phyloP scores from a whole-genome alignment of 2,888 invertebrate species.

The Hypomecis punctinalis region DNA sequence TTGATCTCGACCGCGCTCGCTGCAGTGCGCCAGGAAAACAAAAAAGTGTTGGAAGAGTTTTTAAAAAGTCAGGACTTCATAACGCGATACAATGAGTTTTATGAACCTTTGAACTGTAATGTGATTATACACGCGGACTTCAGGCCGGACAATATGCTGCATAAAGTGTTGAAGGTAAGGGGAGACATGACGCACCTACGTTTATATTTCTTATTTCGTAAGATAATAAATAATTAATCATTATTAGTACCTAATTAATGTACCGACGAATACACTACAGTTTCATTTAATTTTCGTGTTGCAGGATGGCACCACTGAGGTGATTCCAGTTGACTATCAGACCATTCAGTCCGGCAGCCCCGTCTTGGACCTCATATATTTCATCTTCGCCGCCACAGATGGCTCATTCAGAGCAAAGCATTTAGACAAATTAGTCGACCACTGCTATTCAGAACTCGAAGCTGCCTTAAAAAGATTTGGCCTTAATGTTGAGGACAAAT shows the following conservation, averaged over 20 bases:
- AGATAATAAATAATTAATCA: no score
- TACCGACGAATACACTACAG: no score
- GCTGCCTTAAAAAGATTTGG: background rate
- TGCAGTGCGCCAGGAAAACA: slow-evolving; percentile 30
- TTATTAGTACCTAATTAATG: no score
- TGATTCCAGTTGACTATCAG: slow-evolving; percentile 60
- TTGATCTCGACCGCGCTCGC: slow-evolving; percentile 18
- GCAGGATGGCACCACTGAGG: slow-evolving; percentile 42
- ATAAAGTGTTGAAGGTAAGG: no score
- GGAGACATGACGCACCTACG: no score
- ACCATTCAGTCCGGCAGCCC: slow-evolving; percentile 56
- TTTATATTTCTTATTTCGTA: no score
- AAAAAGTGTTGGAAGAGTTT: background rate
- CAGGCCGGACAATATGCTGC: no score
- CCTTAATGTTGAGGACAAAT: background rate
- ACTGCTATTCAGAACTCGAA: background rate
- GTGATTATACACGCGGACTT: background rate
- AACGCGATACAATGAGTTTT: background rate
- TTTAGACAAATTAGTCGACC: background rate
- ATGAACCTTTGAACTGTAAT: background rate
- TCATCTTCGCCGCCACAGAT: slow-evolving; percentile 54
- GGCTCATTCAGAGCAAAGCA: background rate
- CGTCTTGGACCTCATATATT: slow-evolving; percentile 57
- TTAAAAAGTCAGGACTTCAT: background rate
- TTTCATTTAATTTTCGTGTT: no score